Evolutionary conservation across 2,113 vertebrate species (phyloP), one percentile per base, ranked within the genome.

Genomic region (Terrapene triunguis): DNA sequence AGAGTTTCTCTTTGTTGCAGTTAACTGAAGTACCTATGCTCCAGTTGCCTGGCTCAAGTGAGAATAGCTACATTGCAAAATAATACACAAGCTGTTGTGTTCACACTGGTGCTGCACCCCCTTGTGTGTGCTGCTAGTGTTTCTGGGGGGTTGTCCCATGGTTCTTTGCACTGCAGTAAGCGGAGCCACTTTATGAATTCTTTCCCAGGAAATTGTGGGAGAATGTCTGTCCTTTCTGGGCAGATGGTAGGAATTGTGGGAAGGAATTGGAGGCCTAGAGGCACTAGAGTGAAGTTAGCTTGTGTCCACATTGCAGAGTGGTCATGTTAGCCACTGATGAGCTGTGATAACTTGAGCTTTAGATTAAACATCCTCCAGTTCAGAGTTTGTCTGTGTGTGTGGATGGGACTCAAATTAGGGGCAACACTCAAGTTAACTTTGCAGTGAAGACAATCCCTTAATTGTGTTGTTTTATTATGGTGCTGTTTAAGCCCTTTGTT

Each of bases 81-180:
- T 35, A 50, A 48, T 2, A 1, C 4, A 13, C 24, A 74, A 84
- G 50, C 29, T 84, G 42, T 19, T 7, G 25, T 3, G 0, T 35
- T 74, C 72, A 6, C 25, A 10, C 57, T 10, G 38, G 74, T 35
- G 57, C 57, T 51, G 27, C 32, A 2, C 42, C 65, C 1, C 0
- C 35, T 51, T 57, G 25, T 25, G 25, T 27, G 1, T 25, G 72
- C 21, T 80, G 55, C 48, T 62, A 10, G 12, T n/a, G 21, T 72
- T 38, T 38, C 69, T 38, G 9, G 9, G 17, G n/a, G 2, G 19
- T 38, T 72, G 21, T 38, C 19, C 17, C n/a, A 19, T 5, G n/a
- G n/a, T 24, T 38, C 69, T 72, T 72, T 21, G 21, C 17, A 72
- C 9, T 38, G n/a, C 17, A 72, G 35, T 72, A 72, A 38, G n/a